Conservation (phyloP, 1,140 invertebrate genomes). For the Ips typographus region DNA sequence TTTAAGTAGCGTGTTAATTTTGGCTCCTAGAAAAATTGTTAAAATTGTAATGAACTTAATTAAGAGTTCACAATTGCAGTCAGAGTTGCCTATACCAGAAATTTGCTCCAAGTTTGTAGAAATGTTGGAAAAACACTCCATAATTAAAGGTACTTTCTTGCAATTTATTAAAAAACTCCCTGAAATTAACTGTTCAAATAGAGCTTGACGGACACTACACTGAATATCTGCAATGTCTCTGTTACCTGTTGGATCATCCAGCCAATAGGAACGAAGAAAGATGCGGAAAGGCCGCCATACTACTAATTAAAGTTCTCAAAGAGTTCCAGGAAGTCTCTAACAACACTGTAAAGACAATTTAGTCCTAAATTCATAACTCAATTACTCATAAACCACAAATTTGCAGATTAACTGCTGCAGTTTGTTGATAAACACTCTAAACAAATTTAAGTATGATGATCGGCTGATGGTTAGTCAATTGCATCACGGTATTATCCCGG, state of each 20-base stretch:
- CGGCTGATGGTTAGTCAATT: conserved; percentile 42
- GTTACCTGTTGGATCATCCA: conserved; percentile 43
- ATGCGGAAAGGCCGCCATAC: conserved; percentile 36
- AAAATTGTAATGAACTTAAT: conserved; percentile 49
- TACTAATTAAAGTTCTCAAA: conserved; percentile 40
- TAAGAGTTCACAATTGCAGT: conserved; percentile 38
- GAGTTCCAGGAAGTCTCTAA: conserved; percentile 34
- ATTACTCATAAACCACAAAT: no score
- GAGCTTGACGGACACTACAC: conserved; percentile 34
- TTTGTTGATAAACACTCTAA: conserved; percentile 43
- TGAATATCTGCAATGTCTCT: conserved; percentile 46
- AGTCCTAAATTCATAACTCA: no score
- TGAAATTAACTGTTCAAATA: conserved; percentile 24
- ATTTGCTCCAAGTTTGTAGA: conserved; percentile 43
- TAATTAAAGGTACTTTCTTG: conserved; percentile 23
- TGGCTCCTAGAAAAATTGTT: conserved; percentile 42
- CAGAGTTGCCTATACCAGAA: conserved; percentile 46
- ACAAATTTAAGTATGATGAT: conserved; percentile 46
- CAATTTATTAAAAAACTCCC: not conserved
- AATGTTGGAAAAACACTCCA: conserved; percentile 35
- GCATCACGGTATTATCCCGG: conserved; percentile 37
- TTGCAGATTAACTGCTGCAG: conserved; percentile 42
- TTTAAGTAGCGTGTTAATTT: conserved; percentile 40
- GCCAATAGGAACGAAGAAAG: conserved; percentile 38
- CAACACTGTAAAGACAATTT: conserved; percentile 24